Evolutionary conservation across 2,797 vertebrate species (phyloP), one percentile per base, ranked within the genome.

Genomic region (Lutjanus campechanus): DNA sequence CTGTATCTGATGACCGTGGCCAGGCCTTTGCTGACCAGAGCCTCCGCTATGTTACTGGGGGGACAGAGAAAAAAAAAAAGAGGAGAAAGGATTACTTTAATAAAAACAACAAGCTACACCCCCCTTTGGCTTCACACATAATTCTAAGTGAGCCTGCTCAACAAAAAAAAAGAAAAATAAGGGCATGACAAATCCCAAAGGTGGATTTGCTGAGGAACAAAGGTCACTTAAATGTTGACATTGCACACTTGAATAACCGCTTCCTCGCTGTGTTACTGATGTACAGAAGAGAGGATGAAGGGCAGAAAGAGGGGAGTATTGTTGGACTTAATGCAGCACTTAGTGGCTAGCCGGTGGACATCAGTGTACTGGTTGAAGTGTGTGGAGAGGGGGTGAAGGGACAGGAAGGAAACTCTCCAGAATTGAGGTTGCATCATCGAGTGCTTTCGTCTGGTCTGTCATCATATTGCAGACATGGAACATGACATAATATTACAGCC

Each of bases 11-110:
- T 98, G 92, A 97, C 96, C 0, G 97, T 98, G 81, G 98, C 98
- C 43, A 99, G 95, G 50, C 98, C 98, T 94, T 99, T 99, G 92
- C 98, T 99, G 89, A 99, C 96, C 72, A 99, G 95, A 17, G 98
- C 98, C 89, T 99, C 98, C 0, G 98, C 98, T 2, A 98, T 99
- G 96, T 99, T 99, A 87, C 98, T 99, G 94, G n/a, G 87, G 74
- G 71, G 40, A 56, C 7, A 20, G 47, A 44, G 5, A 25, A 36
- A 25, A n/a, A n/a, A n/a, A n/a, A n/a, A n/a, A 9, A 3, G 40
- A 55, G 43, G 8, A 40, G 7, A 69, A 43, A 76, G 50, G 29
- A 82, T 63, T 29, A 70, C 41, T 77, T 85, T 47, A 76, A 72
- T 36, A 79, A 76, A 50, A 72, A 59, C 19, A 76, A 56, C 19